Percentiles rank a stretch among this genome's conserved stretches.
Evolutionary conservation across 2,797 vertebrate genomes (phyloP).

Genomic region (Gobionotothen gibberifrons): DNA sequence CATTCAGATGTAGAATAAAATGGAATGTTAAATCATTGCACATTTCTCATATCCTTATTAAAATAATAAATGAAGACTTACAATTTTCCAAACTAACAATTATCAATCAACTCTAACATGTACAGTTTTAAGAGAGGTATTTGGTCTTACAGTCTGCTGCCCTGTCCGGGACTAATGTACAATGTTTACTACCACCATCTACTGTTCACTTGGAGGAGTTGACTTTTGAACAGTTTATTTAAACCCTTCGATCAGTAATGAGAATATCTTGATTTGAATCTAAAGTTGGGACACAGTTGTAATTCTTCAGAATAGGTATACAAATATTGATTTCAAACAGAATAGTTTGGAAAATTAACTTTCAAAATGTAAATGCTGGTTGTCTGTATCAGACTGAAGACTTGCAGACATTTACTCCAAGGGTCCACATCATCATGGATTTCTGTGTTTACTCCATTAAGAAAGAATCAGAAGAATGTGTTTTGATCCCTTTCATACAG

Average conservation of each 20-base stretch:
- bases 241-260: not conserved
- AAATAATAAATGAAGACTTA: not conserved
- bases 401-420: slow-evolving; percentile 31
- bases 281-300: not conserved
- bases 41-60: not conserved
- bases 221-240: slow-evolving; percentile 24
- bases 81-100: not conserved
- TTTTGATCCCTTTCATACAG: slow-evolving; percentile 24
- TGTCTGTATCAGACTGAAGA: not conserved
- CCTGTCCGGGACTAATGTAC: slow-evolving; percentile 42
- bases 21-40: not conserved
- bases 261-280: not conserved
- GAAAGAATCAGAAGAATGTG: slow-evolving; percentile 19
- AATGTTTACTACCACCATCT: slow-evolving; percentile 87
- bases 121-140: not conserved
- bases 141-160: slow-evolving; percentile 21
- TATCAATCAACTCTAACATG: not conserved
- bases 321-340: not conserved
- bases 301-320: accelerated
- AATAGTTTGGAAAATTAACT: not conserved
- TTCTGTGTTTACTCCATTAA: slow-evolving; percentile 39
- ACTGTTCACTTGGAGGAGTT: slow-evolving; percentile 81
- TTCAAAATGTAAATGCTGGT: not conserved
- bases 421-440: slow-evolving; percentile 26
- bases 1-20: too few relatives aligned